These are phyloP conservation scores for Microcebus jonahi DNA, from an alignment of 2,113 vertebrate genomes.

Conservation along the genomic window DNA sequence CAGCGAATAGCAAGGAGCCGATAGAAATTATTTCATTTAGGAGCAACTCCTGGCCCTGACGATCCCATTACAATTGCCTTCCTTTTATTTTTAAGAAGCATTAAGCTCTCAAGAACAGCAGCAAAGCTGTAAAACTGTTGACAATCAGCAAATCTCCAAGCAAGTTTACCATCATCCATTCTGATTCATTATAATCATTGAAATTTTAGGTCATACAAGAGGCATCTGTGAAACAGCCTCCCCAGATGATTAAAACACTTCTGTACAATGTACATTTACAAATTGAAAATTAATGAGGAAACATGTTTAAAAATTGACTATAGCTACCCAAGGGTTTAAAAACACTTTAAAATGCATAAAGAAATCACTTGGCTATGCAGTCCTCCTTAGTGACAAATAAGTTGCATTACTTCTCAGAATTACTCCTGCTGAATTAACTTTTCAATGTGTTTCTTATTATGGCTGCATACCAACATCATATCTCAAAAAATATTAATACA, in stretches of 20 bases:
- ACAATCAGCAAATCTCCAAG: conserved; percentile 56
- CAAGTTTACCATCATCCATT: conserved; percentile 55
- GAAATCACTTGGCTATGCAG: conserved; percentile 70
- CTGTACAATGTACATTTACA: conserved; percentile 69
- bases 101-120: conserved; percentile 28
- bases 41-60: neutral
- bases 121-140: conserved; percentile 55
- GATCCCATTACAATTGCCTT: neutral
- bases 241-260: conserved; percentile 68
- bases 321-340: conserved; percentile 62
- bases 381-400: conserved; percentile 74
- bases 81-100: conserved; percentile 45
- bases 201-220: conserved; percentile 76
- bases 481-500: conserved; percentile 52
- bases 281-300: conserved; percentile 83
- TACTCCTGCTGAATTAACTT: conserved; percentile 75
- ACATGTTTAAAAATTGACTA: conserved; percentile 77
- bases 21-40: conserved; percentile 26
- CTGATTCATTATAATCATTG: conserved; percentile 72
- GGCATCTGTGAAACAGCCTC: conserved; percentile 69
- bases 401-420: conserved; percentile 72
- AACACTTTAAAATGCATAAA: conserved; percentile 71
- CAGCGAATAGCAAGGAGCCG: neutral
- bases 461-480: conserved; percentile 43
- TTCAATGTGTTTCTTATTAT: conserved; percentile 52